These are phyloP conservation scores for Drosophila navojoa DNA, from an alignment of 1,140 invertebrate genomes.

Conservation along the genomic window DNA sequence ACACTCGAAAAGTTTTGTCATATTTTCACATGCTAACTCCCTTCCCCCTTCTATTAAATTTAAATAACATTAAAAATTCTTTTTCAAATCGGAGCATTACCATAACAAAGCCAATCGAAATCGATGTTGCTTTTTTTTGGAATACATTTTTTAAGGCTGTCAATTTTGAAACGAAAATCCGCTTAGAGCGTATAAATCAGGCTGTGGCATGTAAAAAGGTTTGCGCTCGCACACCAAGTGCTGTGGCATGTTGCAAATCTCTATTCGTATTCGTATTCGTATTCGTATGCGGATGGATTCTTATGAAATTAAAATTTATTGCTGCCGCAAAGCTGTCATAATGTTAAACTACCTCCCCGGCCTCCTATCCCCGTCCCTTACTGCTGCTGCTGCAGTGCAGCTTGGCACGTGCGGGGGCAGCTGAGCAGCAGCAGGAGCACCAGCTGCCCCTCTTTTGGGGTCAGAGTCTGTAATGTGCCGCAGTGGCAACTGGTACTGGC, in stretches of 20 bases:
- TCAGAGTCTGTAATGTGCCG: constrained; percentile 30
- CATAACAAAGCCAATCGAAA: constrained; percentile 1
- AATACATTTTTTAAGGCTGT: background rate
- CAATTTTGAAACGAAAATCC: background rate
- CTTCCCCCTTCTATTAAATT: too few species aligned
- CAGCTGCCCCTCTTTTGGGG: constrained; percentile 17
- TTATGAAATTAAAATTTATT: constrained; percentile 74
- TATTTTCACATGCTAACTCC: too few species aligned
- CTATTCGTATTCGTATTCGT: constrained; percentile 52
- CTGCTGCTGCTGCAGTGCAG: too few species aligned
- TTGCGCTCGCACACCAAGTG: constrained; percentile 7
- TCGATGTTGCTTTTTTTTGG: background rate
- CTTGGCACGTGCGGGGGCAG: constrained; percentile 13
- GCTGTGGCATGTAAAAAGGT: constrained; percentile 13
- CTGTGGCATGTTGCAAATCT: constrained; percentile 54
- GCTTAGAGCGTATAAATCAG: constrained; percentile 19
- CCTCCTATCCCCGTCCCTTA: too few species aligned
- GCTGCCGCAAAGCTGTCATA: constrained; percentile 64
- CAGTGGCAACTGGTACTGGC: constrained; percentile 42
- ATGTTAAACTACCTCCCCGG: constrained; percentile 20
- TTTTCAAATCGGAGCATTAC: background rate
- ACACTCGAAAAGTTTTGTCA: too few species aligned
- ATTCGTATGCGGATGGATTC: constrained; percentile 62
- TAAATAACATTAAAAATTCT: too few species aligned
- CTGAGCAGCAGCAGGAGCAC: background rate